Base-by-base conservation (phyloP, 1,140 invertebrate genomes). In the Meloidogyne chitwoodi region DNA sequence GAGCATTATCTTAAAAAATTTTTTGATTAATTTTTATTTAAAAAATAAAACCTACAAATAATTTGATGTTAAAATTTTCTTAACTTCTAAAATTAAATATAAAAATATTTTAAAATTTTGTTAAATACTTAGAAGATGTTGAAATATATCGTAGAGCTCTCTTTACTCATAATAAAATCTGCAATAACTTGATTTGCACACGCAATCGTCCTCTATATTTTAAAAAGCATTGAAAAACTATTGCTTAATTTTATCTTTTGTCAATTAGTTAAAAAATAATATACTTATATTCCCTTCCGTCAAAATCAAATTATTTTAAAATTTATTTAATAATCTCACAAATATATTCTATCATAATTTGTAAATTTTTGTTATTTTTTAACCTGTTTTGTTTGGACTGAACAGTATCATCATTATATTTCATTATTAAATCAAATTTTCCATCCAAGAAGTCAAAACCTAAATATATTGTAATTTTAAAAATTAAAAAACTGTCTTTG, bases 11-110 rank as follows among this genome's bases (percentile, higher is more conserved):
- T 64, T 63, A 56, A 73, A 72, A n/a, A 14, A 24, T 38, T 26
- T 73, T 61, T 14, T 62, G 10, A 24, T 89, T 89, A 95, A 64
- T 64, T 64, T 22, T 63, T 31, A 6, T n/a, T n/a, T n/a, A n/a
- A 62, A 26, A n/a, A 74, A 93, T 86, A 98, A 91, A 79, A 96
- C 95, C 90, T 99, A 90, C 95, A 99, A 66, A 99, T 91, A 83
- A 99, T 92, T 89, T 98, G 96, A 89, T 99, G 97, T 89, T 99
- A 96, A 89, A 99, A 99, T 89, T n/a, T 99, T 99, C 90, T 99
- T 99, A 14, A 99, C 48, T 1, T 56, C 48, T 56, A 56, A 56
- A 56, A 56, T 38, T 6, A 38, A 38, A 38, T 38, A 56, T n/a
- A n/a, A n/a, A 56, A n/a, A 56, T 19, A 19, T 48, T 48, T 48